Base-by-base conservation (phyloP, 2,797 vertebrate genomes). In the Ceryle rudis region DNA sequence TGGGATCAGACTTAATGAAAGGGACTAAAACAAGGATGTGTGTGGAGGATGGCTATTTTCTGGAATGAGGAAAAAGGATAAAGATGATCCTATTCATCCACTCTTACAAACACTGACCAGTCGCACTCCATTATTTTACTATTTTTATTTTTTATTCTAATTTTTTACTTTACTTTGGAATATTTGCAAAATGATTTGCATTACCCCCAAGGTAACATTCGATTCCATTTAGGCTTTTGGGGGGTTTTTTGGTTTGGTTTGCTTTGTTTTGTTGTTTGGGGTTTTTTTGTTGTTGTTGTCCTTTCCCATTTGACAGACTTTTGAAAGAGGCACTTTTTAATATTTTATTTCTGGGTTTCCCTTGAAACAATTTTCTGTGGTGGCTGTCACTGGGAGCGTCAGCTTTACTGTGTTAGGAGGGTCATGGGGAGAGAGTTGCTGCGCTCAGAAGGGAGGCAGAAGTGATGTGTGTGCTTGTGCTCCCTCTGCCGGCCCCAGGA, bases 101-200 rank as follows among this genome's bases (percentile, higher is more conserved):
- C 5, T 46, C 61, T 78, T 80, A 29, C 4, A 78, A 77, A 44
- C 1, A 2, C 66, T 78, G 46, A 51, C 28, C 67, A 26, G 29
- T 82, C 31, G 94, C 14, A 11, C 20, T 83, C 20, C 17, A 15
- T 92, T 79, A 20, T 52, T 75, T 75, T 33, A 16, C 14, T 51
- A 8, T 7, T 28, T 23, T 3, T 51, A 9, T 9, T 22, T 11
- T 26, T 46, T 37, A 69, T 52, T 21, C 19, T 20, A 26, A 8
- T 9, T 29, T 20, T 3, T 20, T 11, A 22, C 37, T 52, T 90
- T 92, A 33, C 4, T 19, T 90, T 92, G 58, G 52, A 8, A 14
- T 92, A 54, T 86, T 90, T 80, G 91, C 62, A 41, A 74, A 86
- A 42, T 61, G 71, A 73, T 82, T 97, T 57, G 65, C 55, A 3